phyloP scores from a whole-genome alignment of 2,888 invertebrate species.

The Azorinus chamasolen region DNA sequence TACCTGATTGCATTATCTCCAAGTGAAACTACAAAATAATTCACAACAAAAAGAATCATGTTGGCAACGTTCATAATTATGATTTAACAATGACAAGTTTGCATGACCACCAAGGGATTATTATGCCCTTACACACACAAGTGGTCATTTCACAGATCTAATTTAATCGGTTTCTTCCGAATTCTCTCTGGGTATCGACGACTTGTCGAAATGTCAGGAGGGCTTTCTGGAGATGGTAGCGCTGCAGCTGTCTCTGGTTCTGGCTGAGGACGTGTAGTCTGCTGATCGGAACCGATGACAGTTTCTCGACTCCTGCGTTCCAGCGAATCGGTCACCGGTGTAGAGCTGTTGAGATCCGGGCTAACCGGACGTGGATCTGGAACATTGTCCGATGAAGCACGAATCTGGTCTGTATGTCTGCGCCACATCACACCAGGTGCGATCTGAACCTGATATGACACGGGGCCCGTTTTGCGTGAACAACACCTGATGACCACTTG shows the following conservation, averaged over 20 bases:
- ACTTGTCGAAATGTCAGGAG: background rate
- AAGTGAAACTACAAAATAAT: too few species aligned
- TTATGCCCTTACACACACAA: too few species aligned
- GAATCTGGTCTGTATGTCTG: conserved; percentile 33
- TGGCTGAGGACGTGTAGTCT: background rate
- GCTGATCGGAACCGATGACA: background rate
- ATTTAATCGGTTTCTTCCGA: background rate
- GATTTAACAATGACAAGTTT: too few species aligned
- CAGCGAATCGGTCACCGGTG: too few species aligned
- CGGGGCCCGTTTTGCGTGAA: conserved; percentile 31
- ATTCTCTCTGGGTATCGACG: background rate
- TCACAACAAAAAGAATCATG: too few species aligned
- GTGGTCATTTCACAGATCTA: conserved; percentile 4
- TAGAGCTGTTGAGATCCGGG: background rate
- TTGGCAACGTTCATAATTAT: too few species aligned
- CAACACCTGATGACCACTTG: conserved; percentile 30
- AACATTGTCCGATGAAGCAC: conserved; percentile 2
- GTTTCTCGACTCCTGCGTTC: background rate
- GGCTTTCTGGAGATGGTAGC: background rate
- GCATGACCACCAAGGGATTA: too few species aligned
- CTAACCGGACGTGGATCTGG: conserved; percentile 5
- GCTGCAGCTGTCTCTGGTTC: background rate
- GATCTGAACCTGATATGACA: conserved; percentile 48
- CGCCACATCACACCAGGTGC: conserved; percentile 37
- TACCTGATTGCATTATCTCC: too few species aligned